These are phyloP conservation scores for Speoplatyrhinus poulsoni DNA, from an alignment of 2,113 vertebrate genomes.

Conservation along the genomic window DNA sequence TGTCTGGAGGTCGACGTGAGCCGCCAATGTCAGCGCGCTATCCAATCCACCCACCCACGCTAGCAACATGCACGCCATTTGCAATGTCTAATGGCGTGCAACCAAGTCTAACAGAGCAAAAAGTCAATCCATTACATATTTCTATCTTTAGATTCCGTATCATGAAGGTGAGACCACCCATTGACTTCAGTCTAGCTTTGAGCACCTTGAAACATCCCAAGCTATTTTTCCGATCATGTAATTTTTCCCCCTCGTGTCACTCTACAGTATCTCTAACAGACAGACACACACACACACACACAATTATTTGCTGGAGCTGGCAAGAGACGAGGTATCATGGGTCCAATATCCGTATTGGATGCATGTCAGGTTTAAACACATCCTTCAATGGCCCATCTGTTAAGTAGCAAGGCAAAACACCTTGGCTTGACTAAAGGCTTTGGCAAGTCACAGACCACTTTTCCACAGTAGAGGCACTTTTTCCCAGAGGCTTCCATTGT, in stretches of 20 bases:
- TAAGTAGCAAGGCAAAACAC: constrained; percentile 22
- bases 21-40: not conserved
- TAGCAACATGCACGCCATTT: not conserved
- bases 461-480: constrained; percentile 16
- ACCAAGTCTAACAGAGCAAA: too few relatives aligned
- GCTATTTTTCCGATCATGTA: constrained; percentile 12
- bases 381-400: constrained; percentile 26
- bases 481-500: not conserved
- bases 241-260: not conserved
- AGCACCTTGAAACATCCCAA: not conserved
- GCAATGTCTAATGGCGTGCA: not conserved
- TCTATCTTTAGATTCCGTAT: not conserved
- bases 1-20: not conserved
- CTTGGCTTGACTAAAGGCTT: constrained; percentile 18
- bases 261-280: too few relatives aligned
- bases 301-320: not conserved
- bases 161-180: constrained; percentile 2
- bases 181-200: not conserved
- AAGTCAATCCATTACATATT: not conserved
- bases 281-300: not conserved
- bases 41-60: not conserved
- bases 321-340: not conserved
- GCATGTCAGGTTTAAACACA: constrained; percentile 30
- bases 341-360: constrained; percentile 21
- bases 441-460: constrained; percentile 23